Evolutionary conservation across 2,113 vertebrate genomes (phyloP).

Genomic region (Rostratula benghalensis): DNA sequence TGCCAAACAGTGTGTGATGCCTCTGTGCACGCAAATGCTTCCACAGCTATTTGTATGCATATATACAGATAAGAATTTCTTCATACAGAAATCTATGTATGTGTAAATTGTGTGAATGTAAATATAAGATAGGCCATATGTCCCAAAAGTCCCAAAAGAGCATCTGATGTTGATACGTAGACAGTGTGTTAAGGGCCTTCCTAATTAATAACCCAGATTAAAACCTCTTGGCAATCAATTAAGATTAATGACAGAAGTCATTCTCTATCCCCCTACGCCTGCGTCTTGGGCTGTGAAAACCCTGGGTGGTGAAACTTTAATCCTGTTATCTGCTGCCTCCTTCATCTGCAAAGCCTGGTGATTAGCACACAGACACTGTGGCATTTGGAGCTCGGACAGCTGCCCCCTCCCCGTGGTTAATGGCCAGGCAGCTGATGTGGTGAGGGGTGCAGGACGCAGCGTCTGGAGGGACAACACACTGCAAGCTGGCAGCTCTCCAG

Average conservation of each 20-base stretch:
- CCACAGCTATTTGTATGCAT: not conserved
- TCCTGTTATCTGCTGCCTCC: constrained; percentile 85
- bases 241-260: constrained; percentile 80
- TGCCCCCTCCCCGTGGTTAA: constrained; percentile 86
- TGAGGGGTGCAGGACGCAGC: constrained; percentile 80
- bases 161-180: constrained; percentile 67
- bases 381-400: constrained; percentile 88
- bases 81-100: constrained; percentile 14
- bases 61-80: not conserved
- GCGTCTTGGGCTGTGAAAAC: constrained; percentile 69
- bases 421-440: constrained; percentile 85
- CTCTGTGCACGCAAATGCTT: not conserved
- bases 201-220: constrained; percentile 79
- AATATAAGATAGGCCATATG: constrained; percentile 65
- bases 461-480: constrained; percentile 69
- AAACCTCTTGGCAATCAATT: constrained; percentile 81
- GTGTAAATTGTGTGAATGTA: constrained; percentile 64
- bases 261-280: constrained; percentile 66
- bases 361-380: constrained; percentile 84
- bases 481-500: constrained; percentile 78
- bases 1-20: not conserved
- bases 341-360: constrained; percentile 76
- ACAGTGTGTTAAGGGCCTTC: constrained; percentile 62
- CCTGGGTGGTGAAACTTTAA: constrained; percentile 75
- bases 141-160: constrained; percentile 64